Evolutionary conservation across 2,797 vertebrate genomes (phyloP).

Genomic region (Sandelia bainsii): DNA sequence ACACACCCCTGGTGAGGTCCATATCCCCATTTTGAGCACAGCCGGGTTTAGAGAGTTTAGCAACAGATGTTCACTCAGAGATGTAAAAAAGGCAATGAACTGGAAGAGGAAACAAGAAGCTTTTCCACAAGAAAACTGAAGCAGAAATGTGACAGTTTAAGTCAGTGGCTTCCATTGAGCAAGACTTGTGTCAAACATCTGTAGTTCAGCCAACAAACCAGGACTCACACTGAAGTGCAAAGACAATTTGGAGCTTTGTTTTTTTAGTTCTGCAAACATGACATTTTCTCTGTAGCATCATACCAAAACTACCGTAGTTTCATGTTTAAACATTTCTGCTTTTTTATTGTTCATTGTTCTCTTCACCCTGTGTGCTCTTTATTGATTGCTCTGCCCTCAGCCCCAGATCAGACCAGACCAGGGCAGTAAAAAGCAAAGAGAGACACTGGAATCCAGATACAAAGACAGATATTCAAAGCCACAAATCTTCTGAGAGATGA

Average conservation of each 20-base stretch:
- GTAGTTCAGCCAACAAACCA: not conserved
- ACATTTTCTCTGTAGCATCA: slow-evolving; percentile 7
- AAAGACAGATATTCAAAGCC: slow-evolving; percentile 24
- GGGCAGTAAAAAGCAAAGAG: slow-evolving; percentile 13
- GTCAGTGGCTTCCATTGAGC: not conserved
- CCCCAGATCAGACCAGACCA: slow-evolving; percentile 12
- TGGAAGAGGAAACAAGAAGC: not conserved
- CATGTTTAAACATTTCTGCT: slow-evolving; percentile 25
- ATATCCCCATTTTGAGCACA: too few relatives aligned
- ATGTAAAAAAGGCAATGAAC: not conserved
- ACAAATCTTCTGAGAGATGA: slow-evolving; percentile 18
- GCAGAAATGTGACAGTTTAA: slow-evolving; percentile 1
- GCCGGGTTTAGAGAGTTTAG: not conserved
- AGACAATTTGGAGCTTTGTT: slow-evolving; percentile 2
- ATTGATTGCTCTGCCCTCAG: slow-evolving; percentile 41
- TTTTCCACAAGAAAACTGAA: not conserved
- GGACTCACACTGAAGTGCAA: not conserved
- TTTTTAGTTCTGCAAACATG: slow-evolving; percentile 12
- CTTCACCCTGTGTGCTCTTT: not conserved
- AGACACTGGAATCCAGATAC: slow-evolving; percentile 23
- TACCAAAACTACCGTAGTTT: slow-evolving; percentile 13
- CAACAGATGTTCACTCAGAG: not conserved
- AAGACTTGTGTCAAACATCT: not conserved
- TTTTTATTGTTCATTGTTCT: slow-evolving; percentile 2
- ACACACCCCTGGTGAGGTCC: not conserved